Conservation (phyloP, 2,113 vertebrate genomes). For the Agapornis roseicollis region DNA sequence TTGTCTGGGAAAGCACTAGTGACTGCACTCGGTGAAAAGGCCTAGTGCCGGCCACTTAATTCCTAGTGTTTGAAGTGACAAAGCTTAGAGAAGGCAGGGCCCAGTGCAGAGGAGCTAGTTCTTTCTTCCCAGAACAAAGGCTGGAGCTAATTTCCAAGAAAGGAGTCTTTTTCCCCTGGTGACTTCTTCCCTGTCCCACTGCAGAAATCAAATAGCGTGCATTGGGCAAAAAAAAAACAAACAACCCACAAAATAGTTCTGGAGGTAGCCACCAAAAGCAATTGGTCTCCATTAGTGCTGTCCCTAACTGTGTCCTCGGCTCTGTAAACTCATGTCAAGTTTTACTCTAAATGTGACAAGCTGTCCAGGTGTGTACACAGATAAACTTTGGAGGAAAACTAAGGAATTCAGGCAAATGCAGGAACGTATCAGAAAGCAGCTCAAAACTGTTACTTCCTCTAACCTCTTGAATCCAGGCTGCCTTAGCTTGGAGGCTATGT, state of each 20-base stretch:
- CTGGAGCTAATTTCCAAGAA: not conserved
- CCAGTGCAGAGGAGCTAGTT: slow-evolving; percentile 18
- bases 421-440: slow-evolving; percentile 17
- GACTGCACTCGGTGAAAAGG: slow-evolving; percentile 46
- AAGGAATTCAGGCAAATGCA: slow-evolving; percentile 10
- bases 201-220: not conserved
- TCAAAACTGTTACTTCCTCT: slow-evolving; percentile 54
- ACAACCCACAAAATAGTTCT: not conserved
- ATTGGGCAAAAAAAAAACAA: not conserved
- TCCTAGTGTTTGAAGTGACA: not conserved
- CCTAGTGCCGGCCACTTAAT: not conserved
- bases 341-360: slow-evolving; percentile 41
- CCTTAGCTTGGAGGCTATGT: slow-evolving; percentile 56
- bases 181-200: not conserved
- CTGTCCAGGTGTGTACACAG: slow-evolving; percentile 27
- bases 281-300: slow-evolving; percentile 66
- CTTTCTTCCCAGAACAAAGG: slow-evolving; percentile 17
- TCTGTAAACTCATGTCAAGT: slow-evolving; percentile 58
- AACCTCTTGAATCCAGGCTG: slow-evolving; percentile 32
- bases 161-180: not conserved
- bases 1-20: slow-evolving; percentile 78
- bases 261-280: not conserved
- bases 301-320: slow-evolving; percentile 53
- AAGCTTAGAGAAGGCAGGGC: slow-evolving; percentile 13
- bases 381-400: slow-evolving; percentile 7